phyloP scores from a whole-genome alignment of 2,113 vertebrate species.

The Hippopotamus amphibius region DNA sequence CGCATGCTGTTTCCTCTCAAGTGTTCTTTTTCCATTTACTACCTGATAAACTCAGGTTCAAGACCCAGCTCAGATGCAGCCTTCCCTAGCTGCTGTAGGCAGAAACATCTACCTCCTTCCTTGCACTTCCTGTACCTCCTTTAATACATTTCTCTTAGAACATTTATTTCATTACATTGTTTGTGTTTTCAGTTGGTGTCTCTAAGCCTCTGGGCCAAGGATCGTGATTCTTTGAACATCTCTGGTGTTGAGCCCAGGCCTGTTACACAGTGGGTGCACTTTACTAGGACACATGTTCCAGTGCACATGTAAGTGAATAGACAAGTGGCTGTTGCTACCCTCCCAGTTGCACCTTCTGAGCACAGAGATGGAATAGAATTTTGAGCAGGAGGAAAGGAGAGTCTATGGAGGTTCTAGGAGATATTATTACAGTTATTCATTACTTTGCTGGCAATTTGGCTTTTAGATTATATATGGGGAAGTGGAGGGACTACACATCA shows the following conservation, averaged over 20 bases:
- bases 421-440: neutral
- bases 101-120: neutral
- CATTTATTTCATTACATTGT: neutral
- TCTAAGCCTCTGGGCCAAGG: neutral
- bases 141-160: neutral
- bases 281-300: neutral
- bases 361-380: neutral
- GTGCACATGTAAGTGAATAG: fast-evolving
- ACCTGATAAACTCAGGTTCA: neutral
- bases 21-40: neutral
- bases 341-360: neutral
- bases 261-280: fast-evolving
- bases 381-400: neutral
- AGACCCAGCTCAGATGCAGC: neutral
- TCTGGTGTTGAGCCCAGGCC: neutral
- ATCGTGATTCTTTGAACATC: fast-evolving
- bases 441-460: neutral
- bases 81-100: neutral
- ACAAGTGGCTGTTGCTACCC: fast-evolving
- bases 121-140: neutral
- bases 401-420: neutral
- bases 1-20: neutral
- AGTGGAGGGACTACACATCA: neutral
- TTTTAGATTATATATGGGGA: neutral
- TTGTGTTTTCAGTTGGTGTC: neutral